Conservation (phyloP, 2,113 vertebrate species). For the Pelodiscus sinensis region DNA sequence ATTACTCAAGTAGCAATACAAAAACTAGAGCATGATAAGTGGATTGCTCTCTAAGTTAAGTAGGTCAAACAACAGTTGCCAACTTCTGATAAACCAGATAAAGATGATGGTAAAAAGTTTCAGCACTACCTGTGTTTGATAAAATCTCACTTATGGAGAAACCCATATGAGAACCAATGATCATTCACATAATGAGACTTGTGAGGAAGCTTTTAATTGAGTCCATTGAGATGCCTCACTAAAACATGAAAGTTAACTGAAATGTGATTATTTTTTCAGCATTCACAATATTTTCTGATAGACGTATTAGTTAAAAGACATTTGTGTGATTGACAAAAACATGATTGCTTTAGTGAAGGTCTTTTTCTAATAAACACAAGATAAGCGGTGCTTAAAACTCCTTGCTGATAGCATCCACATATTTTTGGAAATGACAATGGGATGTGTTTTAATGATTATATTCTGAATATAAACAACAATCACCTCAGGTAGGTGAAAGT, state of each 20-base stretch:
- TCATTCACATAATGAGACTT: neutral
- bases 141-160: neutral
- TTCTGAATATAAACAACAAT: neutral
- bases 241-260: neutral
- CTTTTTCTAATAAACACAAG: neutral
- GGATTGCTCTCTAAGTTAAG: neutral
- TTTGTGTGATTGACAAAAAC: neutral
- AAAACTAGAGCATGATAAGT: neutral
- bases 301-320: neutral
- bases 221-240: neutral
- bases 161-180: neutral
- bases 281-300: neutral
- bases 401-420: neutral
- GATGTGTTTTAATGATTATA: neutral
- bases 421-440: neutral
- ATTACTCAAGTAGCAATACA: neutral
- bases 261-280: neutral
- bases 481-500: neutral
- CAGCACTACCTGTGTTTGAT: neutral
- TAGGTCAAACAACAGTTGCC: conserved; percentile 22
- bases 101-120: conserved; percentile 5
- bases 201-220: neutral
- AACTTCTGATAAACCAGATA: conserved; percentile 27
- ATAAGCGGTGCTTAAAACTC: neutral
- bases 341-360: neutral